Base-by-base conservation (phyloP, 1,140 invertebrate species). In the Chrysopa pallens region DNA sequence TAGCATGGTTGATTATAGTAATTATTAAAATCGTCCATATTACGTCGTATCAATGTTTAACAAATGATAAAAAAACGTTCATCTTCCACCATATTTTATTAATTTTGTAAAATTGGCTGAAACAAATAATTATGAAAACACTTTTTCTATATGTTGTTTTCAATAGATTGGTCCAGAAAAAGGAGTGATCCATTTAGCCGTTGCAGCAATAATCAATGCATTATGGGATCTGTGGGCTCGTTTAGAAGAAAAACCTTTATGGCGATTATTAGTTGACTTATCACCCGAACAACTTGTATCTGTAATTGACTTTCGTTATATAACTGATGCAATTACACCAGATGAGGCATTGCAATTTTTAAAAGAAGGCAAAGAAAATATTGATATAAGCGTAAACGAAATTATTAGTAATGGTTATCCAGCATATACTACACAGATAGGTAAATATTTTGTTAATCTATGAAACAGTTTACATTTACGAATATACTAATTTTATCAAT, bases 141-240 rank as follows among this genome's bases (percentile, higher is more conserved):
- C 38, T 9, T 13, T 12, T 39, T 29, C 23, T 13, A 2, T n/a
- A n/a, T n/a, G n/a, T n/a, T n/a, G n/a, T 47, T 29, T 4, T 42
- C 52, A 42, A 44, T 44, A 87, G 84, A 69, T 93, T 42, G 90
- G 89, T 7, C 89, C 89, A 17, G 88, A 93, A 57, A 93, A 92
- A 67, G 89, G 90, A 23, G 88, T 87, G 0, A 76, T 77, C 8
- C 88, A 93, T 66, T 62, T 93, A 42, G 89, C 88, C 0, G 76
- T 76, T n/a, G 86, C 83, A 3, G 89, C 85, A 6, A 74, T 94
- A 38, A 58, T 90, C 1, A 94, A 93, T 62, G 81, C 86, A 6
- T 55, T 93, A 2, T 94, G 89, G 89, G 90, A 94, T 62, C 62
- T 93, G 17, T 91, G 88, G 87, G 86, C 78, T 2, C 74, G 80